These are phyloP conservation scores for Diaphora mendica DNA, from an alignment of 2,888 invertebrate genomes.

Conservation along the genomic window DNA sequence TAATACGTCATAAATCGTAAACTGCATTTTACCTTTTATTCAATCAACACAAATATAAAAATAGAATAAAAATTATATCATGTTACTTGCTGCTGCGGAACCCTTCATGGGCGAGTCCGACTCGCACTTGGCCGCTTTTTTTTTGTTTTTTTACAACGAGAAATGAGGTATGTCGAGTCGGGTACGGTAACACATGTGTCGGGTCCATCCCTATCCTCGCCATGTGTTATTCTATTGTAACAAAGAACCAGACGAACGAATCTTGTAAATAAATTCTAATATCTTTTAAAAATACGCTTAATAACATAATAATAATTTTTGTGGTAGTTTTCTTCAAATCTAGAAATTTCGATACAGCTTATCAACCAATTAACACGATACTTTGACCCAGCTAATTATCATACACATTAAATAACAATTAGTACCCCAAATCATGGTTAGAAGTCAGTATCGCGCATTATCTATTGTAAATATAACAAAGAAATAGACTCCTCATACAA, in stretches of 20 bases:
- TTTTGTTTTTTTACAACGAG: not conserved
- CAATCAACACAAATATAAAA: no score
- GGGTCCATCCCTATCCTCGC: not conserved
- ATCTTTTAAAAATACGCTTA: not conserved
- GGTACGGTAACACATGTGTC: conserved; percentile 22
- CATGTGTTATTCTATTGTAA: conserved; percentile 23
- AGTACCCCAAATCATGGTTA: not conserved
- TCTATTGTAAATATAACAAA: not conserved
- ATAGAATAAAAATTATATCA: no score
- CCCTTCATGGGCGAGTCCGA: no score
- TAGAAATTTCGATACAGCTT: not conserved
- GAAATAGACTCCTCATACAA: not conserved
- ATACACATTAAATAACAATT: not conserved
- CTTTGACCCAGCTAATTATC: not conserved
- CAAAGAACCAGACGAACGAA: not conserved
- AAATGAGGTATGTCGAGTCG: conserved; percentile 1
- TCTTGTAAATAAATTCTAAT: not conserved
- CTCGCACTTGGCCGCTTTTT: no score
- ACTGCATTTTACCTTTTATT: no score
- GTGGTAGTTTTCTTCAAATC: not conserved
- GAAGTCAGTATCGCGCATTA: not conserved
- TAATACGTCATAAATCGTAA: no score
- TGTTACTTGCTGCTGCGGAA: no score
- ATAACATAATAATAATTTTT: not conserved
- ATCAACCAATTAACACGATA: not conserved